Conservation (phyloP, 2,888 invertebrate species). For the Heliconius charithonia region DNA sequence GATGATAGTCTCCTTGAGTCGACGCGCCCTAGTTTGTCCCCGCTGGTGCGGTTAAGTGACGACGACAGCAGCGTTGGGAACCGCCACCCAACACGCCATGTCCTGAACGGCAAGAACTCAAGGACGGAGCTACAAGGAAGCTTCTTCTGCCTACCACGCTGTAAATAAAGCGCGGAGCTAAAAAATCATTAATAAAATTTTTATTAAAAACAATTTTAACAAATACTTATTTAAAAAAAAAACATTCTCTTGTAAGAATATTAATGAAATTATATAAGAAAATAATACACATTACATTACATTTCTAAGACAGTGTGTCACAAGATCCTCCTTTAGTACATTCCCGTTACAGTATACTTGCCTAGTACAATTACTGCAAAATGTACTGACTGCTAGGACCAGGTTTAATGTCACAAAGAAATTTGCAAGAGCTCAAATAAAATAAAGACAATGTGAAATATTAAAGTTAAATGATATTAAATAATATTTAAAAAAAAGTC, state of each 20-base stretch:
- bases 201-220: too few relatives aligned
- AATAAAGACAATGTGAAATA: background rate
- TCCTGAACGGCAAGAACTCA: too few relatives aligned
- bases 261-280: background rate
- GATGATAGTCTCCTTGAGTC: too few relatives aligned
- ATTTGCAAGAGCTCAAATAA: background rate
- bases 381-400: conserved; percentile 27
- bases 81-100: background rate
- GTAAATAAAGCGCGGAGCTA: too few relatives aligned
- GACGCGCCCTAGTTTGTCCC: background rate
- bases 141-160: too few relatives aligned
- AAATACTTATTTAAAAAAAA: too few relatives aligned
- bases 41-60: background rate
- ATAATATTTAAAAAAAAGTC: background rate
- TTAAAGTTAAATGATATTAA: background rate
- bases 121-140: too few relatives aligned
- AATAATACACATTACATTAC: too few relatives aligned
- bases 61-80: background rate
- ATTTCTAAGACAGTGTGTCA: background rate
- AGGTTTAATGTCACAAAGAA: conserved; percentile 11
- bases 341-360: conserved; percentile 16
- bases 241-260: too few relatives aligned
- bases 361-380: conserved; percentile 28
- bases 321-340: conserved; percentile 2
- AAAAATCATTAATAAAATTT: too few relatives aligned